These are phyloP conservation scores for Phasianus colchicus DNA, from an alignment of 2,113 vertebrate genomes.

Conservation along the genomic window DNA sequence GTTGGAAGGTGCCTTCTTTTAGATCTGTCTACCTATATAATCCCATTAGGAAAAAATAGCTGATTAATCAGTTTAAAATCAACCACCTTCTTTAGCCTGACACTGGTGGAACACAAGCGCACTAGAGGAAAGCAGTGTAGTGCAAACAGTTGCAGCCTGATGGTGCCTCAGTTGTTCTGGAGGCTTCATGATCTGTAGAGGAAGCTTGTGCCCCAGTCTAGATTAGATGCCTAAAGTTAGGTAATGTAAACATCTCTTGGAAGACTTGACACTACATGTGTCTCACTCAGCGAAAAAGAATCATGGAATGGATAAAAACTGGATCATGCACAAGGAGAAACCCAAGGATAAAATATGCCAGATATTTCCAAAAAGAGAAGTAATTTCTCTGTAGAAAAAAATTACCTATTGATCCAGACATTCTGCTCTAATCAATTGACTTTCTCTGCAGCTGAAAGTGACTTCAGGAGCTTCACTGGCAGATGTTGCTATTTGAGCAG, in stretches of 20 bases:
- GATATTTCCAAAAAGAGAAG: not conserved
- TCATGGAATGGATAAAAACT: not conserved
- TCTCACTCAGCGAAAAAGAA: not conserved
- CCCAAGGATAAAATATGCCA: not conserved
- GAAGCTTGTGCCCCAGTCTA: not conserved
- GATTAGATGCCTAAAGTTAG: not conserved
- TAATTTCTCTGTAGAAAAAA: slow-evolving; percentile 10
- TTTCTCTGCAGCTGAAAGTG: not conserved
- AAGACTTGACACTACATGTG: not conserved
- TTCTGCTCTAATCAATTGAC: not conserved
- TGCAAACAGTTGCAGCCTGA: not conserved
- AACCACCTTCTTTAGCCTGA: not conserved
- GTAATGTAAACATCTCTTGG: not conserved
- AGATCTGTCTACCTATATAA: not conserved
- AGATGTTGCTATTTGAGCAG: not conserved
- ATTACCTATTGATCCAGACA: not conserved
- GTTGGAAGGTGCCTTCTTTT: not conserved
- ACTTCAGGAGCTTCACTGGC: not conserved
- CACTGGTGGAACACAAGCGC: not conserved
- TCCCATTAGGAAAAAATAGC: not conserved
- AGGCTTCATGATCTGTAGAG: not conserved
- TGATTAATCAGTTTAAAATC: not conserved
- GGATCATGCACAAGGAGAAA: not conserved
- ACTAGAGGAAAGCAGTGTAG: not conserved
- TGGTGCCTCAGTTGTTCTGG: not conserved